Evolutionary conservation across 2,797 vertebrate genomes (phyloP).

Genomic region (Spinus pinus): DNA sequence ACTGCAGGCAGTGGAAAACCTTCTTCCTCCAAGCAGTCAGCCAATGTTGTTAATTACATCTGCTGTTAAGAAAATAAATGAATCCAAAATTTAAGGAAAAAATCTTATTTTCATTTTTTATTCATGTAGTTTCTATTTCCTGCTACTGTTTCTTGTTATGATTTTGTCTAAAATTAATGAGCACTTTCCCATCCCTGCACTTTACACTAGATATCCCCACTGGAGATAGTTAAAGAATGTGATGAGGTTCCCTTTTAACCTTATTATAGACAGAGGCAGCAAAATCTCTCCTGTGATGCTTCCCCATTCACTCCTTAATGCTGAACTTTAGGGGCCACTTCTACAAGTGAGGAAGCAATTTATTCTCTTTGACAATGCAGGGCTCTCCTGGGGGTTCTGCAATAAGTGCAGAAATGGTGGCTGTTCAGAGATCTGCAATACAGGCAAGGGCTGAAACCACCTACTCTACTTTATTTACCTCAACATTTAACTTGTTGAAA

Average conservation of each 20-base stretch:
- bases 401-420: background rate
- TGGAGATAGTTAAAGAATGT: background rate
- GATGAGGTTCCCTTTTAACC: conserved; percentile 27
- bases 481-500: background rate
- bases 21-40: background rate
- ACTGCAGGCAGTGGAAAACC: background rate
- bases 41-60: background rate
- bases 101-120: background rate
- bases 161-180: conserved; percentile 17
- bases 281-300: background rate
- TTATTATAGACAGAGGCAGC: conserved; percentile 6
- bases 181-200: background rate
- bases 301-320: background rate
- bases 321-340: conserved; percentile 6
- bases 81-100: background rate
- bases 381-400: background rate
- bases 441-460: background rate
- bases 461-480: background rate
- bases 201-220: background rate
- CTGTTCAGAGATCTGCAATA: background rate
- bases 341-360: background rate
- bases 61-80: background rate
- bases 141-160: background rate
- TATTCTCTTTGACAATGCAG: background rate
- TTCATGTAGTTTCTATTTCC: background rate